Percentiles rank a stretch among this genome's conserved stretches.
Conservation (phyloP, 2,113 vertebrate species). For the Circaetus gallicus region DNA sequence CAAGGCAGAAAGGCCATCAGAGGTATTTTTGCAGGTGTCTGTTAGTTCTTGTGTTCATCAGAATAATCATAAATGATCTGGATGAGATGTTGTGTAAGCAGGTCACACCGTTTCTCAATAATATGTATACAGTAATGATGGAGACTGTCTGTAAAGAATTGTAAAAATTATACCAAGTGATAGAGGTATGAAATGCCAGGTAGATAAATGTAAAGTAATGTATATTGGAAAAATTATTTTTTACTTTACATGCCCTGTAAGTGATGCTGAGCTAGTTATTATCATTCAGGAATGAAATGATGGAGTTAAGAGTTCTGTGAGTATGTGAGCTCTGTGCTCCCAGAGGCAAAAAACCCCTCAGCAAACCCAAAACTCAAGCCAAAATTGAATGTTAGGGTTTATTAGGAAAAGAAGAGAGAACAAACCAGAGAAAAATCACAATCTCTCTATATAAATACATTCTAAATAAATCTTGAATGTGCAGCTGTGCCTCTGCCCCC, state of each 20-base stretch:
- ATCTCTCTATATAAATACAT: neutral
- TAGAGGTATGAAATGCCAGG: neutral
- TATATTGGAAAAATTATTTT: neutral
- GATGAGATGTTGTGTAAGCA: neutral
- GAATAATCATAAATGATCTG: neutral
- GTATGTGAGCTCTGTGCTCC: neutral
- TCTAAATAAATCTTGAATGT: slow-evolving; percentile 10
- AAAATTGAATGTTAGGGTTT: neutral
- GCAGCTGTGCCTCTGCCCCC: neutral
- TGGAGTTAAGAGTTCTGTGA: neutral
- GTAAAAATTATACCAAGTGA: neutral
- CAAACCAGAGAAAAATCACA: neutral
- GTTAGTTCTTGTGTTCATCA: neutral
- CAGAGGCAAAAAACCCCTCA: neutral
- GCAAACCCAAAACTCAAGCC: neutral
- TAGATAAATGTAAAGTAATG: neutral
- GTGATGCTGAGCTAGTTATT: neutral
- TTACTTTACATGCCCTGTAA: neutral
- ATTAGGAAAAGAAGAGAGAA: slow-evolving; percentile 3
- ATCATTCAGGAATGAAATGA: neutral
- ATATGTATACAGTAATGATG: neutral
- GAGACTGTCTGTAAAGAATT: neutral
- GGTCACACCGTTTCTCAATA: accelerated
- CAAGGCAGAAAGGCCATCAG: neutral
- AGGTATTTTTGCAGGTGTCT: neutral